A percentile compares a stretch with the other conserved stretches of the same genome.
phyloP scores from a whole-genome alignment of 2,113 vertebrate species.

The Lophochroa leadbeateri region DNA sequence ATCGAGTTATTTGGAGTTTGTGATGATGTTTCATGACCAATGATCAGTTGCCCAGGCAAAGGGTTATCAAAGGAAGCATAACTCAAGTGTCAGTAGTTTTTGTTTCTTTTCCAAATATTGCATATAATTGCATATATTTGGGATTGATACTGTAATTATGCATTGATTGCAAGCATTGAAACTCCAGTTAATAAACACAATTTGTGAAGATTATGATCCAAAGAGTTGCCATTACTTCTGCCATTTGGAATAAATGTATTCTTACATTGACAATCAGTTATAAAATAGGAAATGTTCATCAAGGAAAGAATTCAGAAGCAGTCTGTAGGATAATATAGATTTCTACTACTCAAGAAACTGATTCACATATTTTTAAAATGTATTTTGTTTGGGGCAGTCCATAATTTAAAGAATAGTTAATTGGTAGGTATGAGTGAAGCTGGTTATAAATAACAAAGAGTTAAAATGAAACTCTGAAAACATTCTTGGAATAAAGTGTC shows the following conservation, averaged over 20 bases:
- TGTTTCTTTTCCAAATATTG: not conserved
- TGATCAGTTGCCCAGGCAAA: not conserved
- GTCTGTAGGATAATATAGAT: not conserved
- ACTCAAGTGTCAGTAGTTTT: not conserved
- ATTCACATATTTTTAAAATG: not conserved
- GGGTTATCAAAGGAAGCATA: slow-evolving; percentile 1
- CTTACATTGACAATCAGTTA: not conserved
- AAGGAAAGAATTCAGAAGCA: not conserved
- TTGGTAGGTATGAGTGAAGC: not conserved
- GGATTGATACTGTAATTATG: not conserved
- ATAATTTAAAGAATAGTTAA: not conserved
- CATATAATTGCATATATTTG: not conserved
- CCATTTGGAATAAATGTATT: not conserved
- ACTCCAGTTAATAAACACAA: not conserved
- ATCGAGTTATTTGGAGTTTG: not conserved
- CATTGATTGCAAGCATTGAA: not conserved
- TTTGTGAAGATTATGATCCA: not conserved
- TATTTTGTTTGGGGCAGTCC: not conserved
- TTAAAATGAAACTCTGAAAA: not conserved
- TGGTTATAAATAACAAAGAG: not conserved
- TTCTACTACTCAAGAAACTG: not conserved
- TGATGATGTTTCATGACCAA: not conserved
- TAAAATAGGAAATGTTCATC: not conserved
- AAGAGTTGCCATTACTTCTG: not conserved
- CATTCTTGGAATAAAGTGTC: not conserved